Base-by-base conservation (phyloP, 53 echinoderm and acorn worm genomes). In the Luidia sarsii region DNA sequence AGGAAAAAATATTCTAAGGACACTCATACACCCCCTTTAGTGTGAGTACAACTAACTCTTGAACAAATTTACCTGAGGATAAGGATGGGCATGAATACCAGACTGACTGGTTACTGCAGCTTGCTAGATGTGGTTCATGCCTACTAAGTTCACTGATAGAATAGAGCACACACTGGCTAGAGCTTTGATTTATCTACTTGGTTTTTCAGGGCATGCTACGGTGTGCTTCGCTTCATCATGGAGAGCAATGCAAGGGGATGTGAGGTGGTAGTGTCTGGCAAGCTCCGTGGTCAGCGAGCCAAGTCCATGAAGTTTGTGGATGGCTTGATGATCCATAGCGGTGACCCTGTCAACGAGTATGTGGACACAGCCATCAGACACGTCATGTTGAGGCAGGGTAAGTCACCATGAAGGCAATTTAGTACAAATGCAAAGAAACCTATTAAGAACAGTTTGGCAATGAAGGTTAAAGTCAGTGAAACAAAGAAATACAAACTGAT, bases 261-360 rank as follows among this genome's bases (percentile, higher is more conserved):
- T 31, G 95, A 95, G 67, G 95, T 95, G 2, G 95, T 95, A n/a
- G 95, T 95, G 39, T 95, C 95, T 14, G 95, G 95, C 79, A 95
- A 95, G 84, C 85, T 95, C 56, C 50, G 95, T 50, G 95, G 95
- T 18, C 95, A 95, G 87, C 85, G 95, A 49, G 95, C 95, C 84
- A 95, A 95, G 87, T 95, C 95, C 84, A 95, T 95, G 95, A 95
- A 95, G 90, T 95, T 95, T 86, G 95, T 95, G 18, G 95, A 95
- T 33, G 95, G 95, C 60, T 80, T 95, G 79, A 95, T 95, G 95
- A 95, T 95, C 83, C 95, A 95, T 90, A 95, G 95, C 33, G 95
- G 95, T 87, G 71, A 92, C 65, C 95, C 95, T 3, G 92, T 92
- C 85, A 87, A 85, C 50, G 95, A 95, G 66, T 95, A 95, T 61